phyloP scores from a whole-genome alignment of 2,888 invertebrate genomes.

The Salticus scenicus region DNA sequence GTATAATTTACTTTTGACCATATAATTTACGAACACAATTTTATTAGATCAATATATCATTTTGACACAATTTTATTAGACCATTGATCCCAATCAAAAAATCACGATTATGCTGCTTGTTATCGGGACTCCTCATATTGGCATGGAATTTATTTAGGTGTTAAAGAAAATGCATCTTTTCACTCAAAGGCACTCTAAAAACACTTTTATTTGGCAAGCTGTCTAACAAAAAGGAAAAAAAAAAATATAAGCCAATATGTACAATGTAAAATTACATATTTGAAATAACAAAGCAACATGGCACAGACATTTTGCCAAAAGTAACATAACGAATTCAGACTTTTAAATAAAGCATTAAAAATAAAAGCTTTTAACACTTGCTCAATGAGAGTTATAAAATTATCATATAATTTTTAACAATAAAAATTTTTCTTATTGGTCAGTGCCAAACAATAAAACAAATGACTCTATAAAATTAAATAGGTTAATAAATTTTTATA shows the following conservation, averaged over 20 bases:
- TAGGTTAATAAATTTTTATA: slow-evolving; percentile 57
- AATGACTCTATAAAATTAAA: slow-evolving; percentile 30
- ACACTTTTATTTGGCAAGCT: slow-evolving; percentile 66
- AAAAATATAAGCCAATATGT: slow-evolving; percentile 63
- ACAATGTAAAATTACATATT: slow-evolving; percentile 62
- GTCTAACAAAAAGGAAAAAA: slow-evolving; percentile 62
- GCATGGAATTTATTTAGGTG: too few relatives aligned
- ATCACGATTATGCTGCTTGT: too few relatives aligned
- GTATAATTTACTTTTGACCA: too few relatives aligned
- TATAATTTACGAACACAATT: too few relatives aligned
- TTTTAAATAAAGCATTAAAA: slow-evolving; percentile 16
- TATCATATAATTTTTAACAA: background rate
- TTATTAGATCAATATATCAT: too few relatives aligned
- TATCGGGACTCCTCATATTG: too few relatives aligned
- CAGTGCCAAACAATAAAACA: slow-evolving; percentile 26
- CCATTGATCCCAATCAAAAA: too few relatives aligned
- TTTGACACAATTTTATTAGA: too few relatives aligned
- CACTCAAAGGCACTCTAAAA: slow-evolving; percentile 55
- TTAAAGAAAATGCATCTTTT: too few relatives aligned
- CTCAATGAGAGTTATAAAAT: background rate
- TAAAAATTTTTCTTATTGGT: slow-evolving; percentile 29
- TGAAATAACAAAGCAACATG: slow-evolving; percentile 35
- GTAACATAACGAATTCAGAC: slow-evolving; percentile 17
- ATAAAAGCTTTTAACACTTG: slow-evolving; percentile 22
- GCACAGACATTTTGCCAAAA: slow-evolving; percentile 1